These are phyloP conservation scores for Hydrocynus forskahlii DNA, from an alignment of 2,797 vertebrate species.

Conservation along the genomic window DNA sequence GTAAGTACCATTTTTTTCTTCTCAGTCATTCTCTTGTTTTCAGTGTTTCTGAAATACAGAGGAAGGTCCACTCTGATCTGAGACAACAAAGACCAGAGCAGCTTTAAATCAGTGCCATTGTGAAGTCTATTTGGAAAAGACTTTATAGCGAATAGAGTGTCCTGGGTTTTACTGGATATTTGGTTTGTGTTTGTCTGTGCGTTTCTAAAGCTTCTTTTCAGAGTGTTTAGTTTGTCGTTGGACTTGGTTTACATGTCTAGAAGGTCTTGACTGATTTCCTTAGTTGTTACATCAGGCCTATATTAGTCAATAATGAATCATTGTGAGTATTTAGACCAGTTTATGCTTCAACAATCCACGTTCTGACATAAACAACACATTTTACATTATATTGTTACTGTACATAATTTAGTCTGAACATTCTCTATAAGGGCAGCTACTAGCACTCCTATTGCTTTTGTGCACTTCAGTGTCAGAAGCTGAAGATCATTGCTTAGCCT, in stretches of 20 bases:
- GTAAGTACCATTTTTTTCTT: conserved; percentile 72
- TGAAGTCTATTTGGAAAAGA: not conserved
- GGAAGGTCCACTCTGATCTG: conserved; percentile 27
- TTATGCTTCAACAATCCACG: too few relatives aligned
- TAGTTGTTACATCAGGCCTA: not conserved
- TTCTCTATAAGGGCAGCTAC: too few relatives aligned
- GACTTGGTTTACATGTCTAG: not conserved
- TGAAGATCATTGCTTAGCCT: not conserved
- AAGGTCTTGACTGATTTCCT: not conserved
- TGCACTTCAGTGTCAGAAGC: not conserved
- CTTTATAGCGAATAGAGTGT: not conserved
- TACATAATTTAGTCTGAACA: too few relatives aligned
- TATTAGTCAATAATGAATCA: not conserved
- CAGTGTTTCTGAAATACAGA: not conserved
- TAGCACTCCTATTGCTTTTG: too few relatives aligned
- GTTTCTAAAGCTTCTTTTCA: not conserved
- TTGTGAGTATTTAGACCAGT: too few relatives aligned
- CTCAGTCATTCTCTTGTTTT: not conserved
- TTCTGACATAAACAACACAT: too few relatives aligned
- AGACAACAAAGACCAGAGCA: not conserved
- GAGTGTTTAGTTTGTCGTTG: not conserved
- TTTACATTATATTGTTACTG: too few relatives aligned
- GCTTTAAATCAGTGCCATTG: not conserved
- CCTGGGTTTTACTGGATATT: too few relatives aligned
- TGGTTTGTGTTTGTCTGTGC: not conserved